A percentile compares a stretch with the other conserved stretches of the same genome.
phyloP scores from a whole-genome alignment of 2,797 vertebrate species.

The Spheniscus humboldti region DNA sequence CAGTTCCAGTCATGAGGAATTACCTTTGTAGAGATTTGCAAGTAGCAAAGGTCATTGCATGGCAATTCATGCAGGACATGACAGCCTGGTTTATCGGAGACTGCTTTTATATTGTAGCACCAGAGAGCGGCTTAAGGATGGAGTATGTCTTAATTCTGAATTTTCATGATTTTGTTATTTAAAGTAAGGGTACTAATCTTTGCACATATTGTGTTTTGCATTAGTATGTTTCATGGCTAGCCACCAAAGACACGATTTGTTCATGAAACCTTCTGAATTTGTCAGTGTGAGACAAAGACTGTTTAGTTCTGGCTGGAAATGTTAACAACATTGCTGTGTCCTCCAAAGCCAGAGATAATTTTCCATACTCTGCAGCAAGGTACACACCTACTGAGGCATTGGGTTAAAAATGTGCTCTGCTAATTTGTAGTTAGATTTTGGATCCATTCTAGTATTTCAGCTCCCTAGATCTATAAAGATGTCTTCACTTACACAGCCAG shows the following conservation, averaged over 20 bases:
- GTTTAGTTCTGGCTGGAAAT: slow-evolving; percentile 10
- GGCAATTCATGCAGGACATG: background rate
- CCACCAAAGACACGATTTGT: background rate
- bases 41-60: background rate
- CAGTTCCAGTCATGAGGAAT: background rate
- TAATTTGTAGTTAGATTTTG: background rate
- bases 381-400: background rate
- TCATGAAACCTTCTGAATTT: slow-evolving; percentile 15
- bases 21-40: background rate
- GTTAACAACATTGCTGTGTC: background rate
- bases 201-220: background rate
- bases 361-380: background rate
- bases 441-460: background rate
- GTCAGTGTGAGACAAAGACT: background rate
- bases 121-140: background rate
- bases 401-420: background rate
- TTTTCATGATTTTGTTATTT: background rate
- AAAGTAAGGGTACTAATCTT: background rate
- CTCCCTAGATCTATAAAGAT: background rate
- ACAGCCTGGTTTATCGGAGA: background rate
- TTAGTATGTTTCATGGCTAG: background rate
- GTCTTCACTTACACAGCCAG: background rate
- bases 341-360: background rate
- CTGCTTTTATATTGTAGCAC: background rate
- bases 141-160: background rate